Conservation (phyloP, 2,797 vertebrate genomes). For the Clamator glandarius region DNA sequence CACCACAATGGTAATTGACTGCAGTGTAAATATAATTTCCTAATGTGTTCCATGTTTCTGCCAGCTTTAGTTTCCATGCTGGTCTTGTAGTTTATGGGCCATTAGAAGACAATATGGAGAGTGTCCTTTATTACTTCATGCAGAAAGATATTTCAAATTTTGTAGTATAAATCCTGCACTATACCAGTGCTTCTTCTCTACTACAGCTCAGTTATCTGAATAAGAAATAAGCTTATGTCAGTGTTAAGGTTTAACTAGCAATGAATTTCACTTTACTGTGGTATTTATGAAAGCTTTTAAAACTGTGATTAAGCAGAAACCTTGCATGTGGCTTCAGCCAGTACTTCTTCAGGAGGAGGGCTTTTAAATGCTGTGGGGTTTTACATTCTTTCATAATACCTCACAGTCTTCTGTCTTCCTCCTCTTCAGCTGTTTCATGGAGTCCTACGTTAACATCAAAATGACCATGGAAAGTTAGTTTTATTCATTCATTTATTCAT, state of each 20-base stretch:
- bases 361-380: slow-evolving; percentile 16
- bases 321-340: slow-evolving; percentile 47
- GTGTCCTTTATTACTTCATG: slow-evolving; percentile 62
- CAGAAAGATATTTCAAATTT: slow-evolving; percentile 72
- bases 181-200: slow-evolving; percentile 13
- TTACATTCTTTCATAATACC: neutral
- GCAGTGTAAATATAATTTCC: slow-evolving; percentile 55
- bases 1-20: slow-evolving; percentile 44
- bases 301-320: slow-evolving; percentile 67
- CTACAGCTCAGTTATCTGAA: slow-evolving; percentile 61
- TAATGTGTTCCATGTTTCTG: slow-evolving; percentile 31
- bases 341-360: slow-evolving; percentile 58
- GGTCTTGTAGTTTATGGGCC: slow-evolving; percentile 57
- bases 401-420: neutral
- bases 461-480: neutral
- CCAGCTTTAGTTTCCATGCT: slow-evolving; percentile 53
- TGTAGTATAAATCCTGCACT: slow-evolving; percentile 57
- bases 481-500: neutral
- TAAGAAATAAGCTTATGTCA: slow-evolving; percentile 67
- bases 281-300: slow-evolving; percentile 77
- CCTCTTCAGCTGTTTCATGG: neutral
- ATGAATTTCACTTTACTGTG: slow-evolving; percentile 73
- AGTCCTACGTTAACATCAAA: neutral
- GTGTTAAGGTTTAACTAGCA: slow-evolving; percentile 73
- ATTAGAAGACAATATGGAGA: slow-evolving; percentile 62